These are phyloP conservation scores for Arctia plantaginis DNA, from an alignment of 2,888 invertebrate genomes.

Conservation along the genomic window DNA sequence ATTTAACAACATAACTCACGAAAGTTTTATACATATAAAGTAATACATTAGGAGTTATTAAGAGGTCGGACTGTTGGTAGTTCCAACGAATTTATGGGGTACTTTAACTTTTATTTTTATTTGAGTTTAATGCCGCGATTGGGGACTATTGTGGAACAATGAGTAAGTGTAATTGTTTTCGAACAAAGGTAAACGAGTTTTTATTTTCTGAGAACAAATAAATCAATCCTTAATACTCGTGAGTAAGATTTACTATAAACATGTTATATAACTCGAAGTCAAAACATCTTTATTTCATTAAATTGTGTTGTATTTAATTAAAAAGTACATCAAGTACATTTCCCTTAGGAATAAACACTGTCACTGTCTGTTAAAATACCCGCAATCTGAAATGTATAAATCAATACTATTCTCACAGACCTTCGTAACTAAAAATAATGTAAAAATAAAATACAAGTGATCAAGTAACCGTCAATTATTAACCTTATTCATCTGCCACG, in stretches of 20 bases:
- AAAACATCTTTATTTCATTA: too few relatives aligned
- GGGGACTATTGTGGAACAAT: slow-evolving; percentile 15
- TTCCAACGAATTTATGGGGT: slow-evolving; percentile 21
- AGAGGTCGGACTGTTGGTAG: slow-evolving; percentile 18
- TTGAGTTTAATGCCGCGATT: slow-evolving; percentile 18
- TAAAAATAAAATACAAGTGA: neutral
- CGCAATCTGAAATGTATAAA: neutral
- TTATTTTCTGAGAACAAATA: slow-evolving; percentile 2
- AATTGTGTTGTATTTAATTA: too few relatives aligned
- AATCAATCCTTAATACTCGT: neutral
- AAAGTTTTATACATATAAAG: slow-evolving; percentile 29
- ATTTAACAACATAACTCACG: slow-evolving; percentile 50
- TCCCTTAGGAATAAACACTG: too few relatives aligned
- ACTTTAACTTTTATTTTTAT: slow-evolving; percentile 21
- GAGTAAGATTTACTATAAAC: neutral
- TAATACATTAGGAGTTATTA: slow-evolving; percentile 29
- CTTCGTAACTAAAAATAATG: neutral
- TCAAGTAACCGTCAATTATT: slow-evolving; percentile 1
- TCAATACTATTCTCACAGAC: neutral
- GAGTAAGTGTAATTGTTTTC: slow-evolving; percentile 19
- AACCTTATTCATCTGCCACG: slow-evolving; percentile 7
- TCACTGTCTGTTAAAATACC: too few relatives aligned
- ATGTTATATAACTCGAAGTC: too few relatives aligned
- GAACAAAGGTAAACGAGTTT: slow-evolving; percentile 2
- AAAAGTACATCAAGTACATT: too few relatives aligned